phyloP scores from a whole-genome alignment of 2,888 invertebrate species.

The Diaphora mendica region DNA sequence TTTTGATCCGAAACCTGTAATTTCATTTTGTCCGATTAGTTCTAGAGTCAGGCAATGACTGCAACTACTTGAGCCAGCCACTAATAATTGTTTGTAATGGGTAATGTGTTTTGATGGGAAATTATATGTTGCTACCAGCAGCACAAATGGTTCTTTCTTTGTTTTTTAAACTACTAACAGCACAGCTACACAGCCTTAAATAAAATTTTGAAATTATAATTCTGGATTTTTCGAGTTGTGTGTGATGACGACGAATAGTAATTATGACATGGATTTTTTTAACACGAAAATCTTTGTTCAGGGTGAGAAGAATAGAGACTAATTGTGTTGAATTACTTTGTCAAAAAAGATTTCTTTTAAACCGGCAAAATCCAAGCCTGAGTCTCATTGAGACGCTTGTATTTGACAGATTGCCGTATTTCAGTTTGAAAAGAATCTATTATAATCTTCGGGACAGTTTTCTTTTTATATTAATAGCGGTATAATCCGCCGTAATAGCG shows the following conservation, averaged over 20 bases:
- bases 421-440: too few species aligned
- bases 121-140: constrained; percentile 27
- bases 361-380: neutral
- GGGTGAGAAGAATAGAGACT: neutral
- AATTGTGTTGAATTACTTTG: neutral
- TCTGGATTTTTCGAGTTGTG: neutral
- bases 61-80: constrained; percentile 41
- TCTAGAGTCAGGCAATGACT: constrained; percentile 65
- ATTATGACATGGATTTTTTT: neutral
- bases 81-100: constrained; percentile 45
- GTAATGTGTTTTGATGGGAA: constrained; percentile 37
- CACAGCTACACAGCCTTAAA: neutral
- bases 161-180: neutral
- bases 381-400: neutral
- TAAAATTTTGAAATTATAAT: neutral
- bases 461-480: neutral
- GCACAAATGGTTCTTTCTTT: constrained; percentile 1
- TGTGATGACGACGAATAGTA: neutral
- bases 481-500: neutral
- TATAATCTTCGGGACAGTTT: neutral
- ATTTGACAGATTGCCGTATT: too few species aligned
- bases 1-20: constrained; percentile 48
- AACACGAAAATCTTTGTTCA: neutral
- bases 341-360: neutral
- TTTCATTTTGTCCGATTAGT: constrained; percentile 71